Percentiles rank a stretch among this genome's conserved stretches.
Conservation (phyloP, 2,888 invertebrate genomes). For the Hemithea aestivaria region DNA sequence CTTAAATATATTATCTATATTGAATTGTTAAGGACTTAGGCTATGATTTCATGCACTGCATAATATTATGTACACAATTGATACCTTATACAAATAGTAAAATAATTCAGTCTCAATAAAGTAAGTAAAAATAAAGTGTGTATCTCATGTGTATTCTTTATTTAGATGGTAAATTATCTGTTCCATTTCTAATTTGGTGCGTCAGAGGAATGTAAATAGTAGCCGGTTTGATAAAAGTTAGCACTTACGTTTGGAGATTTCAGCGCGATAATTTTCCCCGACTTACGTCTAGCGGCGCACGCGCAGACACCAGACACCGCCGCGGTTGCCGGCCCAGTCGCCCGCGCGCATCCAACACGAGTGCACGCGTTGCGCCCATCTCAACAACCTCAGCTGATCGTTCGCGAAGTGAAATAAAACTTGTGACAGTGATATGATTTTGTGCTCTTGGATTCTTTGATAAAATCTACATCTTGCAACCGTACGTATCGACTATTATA, state of each 20-base stretch:
- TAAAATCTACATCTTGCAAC: constrained; percentile 49
- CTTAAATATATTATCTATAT: too few species aligned
- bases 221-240: constrained; percentile 3
- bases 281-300: constrained; percentile 24
- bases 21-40: too few species aligned
- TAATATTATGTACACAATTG: too few species aligned
- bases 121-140: too few species aligned
- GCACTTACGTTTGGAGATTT: constrained; percentile 33
- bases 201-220: too few species aligned
- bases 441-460: constrained; percentile 70
- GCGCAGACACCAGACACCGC: too few species aligned
- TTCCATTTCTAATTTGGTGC: too few species aligned
- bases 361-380: constrained; percentile 33
- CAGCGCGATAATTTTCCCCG: constrained; percentile 48
- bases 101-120: too few species aligned
- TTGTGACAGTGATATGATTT: constrained; percentile 75
- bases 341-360: constrained; percentile 42
- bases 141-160: too few species aligned
- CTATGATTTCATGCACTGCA: too few species aligned
- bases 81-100: too few species aligned
- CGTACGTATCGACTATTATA: constrained; percentile 75
- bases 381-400: constrained; percentile 30
- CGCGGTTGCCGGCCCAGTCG: constrained; percentile 39
- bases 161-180: too few species aligned
- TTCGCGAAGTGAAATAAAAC: constrained; percentile 47